phyloP scores from a whole-genome alignment of 2,888 invertebrate genomes.

The Scaptodrosophila latifasciaeformis region DNA sequence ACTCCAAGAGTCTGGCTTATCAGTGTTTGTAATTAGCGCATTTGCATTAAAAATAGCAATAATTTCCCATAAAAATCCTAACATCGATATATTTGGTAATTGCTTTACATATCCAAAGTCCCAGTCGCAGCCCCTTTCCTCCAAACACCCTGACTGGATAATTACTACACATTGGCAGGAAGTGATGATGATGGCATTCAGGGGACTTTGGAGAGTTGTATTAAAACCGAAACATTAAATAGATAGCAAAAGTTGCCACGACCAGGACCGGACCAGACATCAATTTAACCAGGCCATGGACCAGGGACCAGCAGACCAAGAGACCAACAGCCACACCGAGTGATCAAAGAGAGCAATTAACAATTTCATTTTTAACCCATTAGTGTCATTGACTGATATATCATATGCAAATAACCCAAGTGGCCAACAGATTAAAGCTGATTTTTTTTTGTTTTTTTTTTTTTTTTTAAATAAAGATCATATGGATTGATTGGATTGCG shows the following conservation, averaged over 20 bases:
- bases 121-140: not conserved
- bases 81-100: slow-evolving; percentile 29
- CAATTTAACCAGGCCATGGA: slow-evolving; percentile 29
- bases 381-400: slow-evolving; percentile 33
- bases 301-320: no score
- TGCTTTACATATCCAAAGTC: not conserved
- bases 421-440: no score
- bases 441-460: no score
- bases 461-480: no score
- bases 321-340: no score
- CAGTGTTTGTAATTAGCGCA: slow-evolving; percentile 70
- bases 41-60: slow-evolving; percentile 69
- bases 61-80: slow-evolving; percentile 62
- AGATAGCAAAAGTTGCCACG: slow-evolving; percentile 36
- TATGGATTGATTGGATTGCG: no score
- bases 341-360: slow-evolving; percentile 34
- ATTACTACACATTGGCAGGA: slow-evolving; percentile 47
- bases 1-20: slow-evolving; percentile 34
- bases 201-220: slow-evolving; percentile 29
- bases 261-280: slow-evolving; percentile 9
- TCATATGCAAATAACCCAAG: slow-evolving; percentile 23
- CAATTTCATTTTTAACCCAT: slow-evolving; percentile 9
- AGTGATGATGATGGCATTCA: slow-evolving; percentile 25
- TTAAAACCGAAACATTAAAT: slow-evolving; percentile 59
- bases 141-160: slow-evolving; percentile 25